A percentile compares a stretch with the other conserved stretches of the same genome.
Conservation (phyloP, 2,888 invertebrate species). For the Aleiodes alternator region DNA sequence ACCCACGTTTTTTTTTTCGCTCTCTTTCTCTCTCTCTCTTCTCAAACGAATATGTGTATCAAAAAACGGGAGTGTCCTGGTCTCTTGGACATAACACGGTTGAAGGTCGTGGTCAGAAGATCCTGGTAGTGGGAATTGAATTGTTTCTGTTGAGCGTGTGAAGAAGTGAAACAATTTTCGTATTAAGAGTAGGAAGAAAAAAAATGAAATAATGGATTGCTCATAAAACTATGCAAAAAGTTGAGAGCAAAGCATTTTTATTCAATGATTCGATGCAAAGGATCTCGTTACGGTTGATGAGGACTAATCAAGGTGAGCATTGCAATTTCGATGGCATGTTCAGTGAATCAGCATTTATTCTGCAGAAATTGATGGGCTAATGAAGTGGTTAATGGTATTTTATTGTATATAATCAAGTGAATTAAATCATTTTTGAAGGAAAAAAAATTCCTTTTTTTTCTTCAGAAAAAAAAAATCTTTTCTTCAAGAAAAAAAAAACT, state of each 20-base stretch:
- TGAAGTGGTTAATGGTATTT: too few relatives aligned
- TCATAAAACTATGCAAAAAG: conserved; percentile 32
- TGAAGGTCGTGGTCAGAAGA: conserved; percentile 10
- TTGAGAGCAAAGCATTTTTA: background rate
- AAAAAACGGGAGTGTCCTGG: conserved; percentile 13
- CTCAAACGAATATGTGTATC: conserved; percentile 23
- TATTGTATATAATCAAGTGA: too few relatives aligned
- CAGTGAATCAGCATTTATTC: conserved; percentile 1
- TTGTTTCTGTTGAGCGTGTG: conserved; percentile 4
- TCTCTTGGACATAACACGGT: background rate
- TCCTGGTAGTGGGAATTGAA: conserved; percentile 7
- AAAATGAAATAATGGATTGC: conserved; percentile 37
- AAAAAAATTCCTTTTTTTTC: too few relatives aligned
- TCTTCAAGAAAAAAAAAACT: too few relatives aligned
- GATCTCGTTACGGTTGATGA: conserved; percentile 49
- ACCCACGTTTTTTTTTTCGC: conserved; percentile 25
- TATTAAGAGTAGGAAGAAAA: conserved; percentile 43
- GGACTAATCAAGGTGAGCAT: conserved; percentile 41
- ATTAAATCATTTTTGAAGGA: too few relatives aligned
- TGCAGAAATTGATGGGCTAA: too few relatives aligned
- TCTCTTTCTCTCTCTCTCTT: background rate
- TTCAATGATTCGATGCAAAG: conserved; percentile 23
- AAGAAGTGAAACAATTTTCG: conserved; percentile 1
- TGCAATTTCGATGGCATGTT: conserved; percentile 29
- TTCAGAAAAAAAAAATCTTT: too few relatives aligned